Conservation (phyloP, 1,140 invertebrate genomes). For the Rhagoletis pomonella region DNA sequence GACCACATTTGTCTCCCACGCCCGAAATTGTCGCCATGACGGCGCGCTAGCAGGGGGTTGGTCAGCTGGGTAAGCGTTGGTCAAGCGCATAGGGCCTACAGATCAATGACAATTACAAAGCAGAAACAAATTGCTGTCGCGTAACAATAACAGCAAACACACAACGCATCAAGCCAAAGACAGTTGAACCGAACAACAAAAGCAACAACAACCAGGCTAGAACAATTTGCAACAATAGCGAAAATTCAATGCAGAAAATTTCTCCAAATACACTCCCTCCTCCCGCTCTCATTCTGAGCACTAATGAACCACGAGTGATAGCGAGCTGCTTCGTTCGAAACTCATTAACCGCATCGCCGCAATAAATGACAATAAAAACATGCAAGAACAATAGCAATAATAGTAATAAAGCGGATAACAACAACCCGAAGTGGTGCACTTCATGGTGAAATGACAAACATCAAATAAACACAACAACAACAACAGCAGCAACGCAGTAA, state of each 20-base stretch:
- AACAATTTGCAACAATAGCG: background rate
- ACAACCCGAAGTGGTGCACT: conserved; percentile 33
- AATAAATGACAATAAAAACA: conserved; percentile 51
- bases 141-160: conserved; percentile 7
- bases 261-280: background rate
- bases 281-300: background rate
- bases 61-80: background rate
- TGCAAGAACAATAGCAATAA: conserved; percentile 17
- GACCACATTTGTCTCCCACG: background rate
- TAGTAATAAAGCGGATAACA: conserved; percentile 29
- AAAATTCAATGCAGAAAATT: conserved; percentile 17
- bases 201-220: background rate
- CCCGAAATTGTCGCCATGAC: background rate
- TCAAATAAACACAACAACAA: conserved; percentile 52
- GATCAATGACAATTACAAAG: conserved; percentile 44
- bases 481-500: background rate
- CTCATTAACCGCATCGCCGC: conserved; percentile 48
- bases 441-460: conserved; percentile 53
- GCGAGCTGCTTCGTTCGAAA: conserved; percentile 19
- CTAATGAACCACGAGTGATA: conserved; percentile 41
- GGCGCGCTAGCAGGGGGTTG: background rate
- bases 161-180: background rate
- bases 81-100: background rate
- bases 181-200: background rate
- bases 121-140: conserved; percentile 25